A percentile compares a stretch with the other conserved stretches of the same genome.
Conservation (phyloP, 2,888 invertebrate species). For the Crepidodera aurea region DNA sequence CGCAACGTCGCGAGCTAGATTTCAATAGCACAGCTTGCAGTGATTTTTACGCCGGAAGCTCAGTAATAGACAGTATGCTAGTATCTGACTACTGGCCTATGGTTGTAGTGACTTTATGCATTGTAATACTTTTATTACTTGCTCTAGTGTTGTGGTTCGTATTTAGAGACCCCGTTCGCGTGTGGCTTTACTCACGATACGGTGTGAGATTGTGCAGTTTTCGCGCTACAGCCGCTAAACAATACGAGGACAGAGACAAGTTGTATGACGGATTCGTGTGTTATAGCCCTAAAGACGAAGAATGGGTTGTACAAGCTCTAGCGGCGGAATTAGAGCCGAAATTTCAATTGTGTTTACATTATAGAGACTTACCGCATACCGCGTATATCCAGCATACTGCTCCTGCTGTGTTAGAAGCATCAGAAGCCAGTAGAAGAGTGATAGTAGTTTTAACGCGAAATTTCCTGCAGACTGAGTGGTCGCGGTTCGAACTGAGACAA, state of each 20-base stretch:
- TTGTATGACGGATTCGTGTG: slow-evolving; percentile 92
- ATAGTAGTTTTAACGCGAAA: slow-evolving; percentile 87
- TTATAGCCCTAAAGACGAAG: slow-evolving; percentile 91
- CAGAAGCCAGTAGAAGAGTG: slow-evolving; percentile 86
- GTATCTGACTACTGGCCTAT: slow-evolving; percentile 86
- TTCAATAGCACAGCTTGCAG: slow-evolving; percentile 87
- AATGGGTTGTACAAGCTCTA: slow-evolving; percentile 85
- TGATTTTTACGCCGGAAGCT: slow-evolving; percentile 85
- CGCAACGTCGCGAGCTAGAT: slow-evolving; percentile 81
- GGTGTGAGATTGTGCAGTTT: slow-evolving; percentile 82
- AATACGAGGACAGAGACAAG: slow-evolving; percentile 82
- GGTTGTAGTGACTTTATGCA: slow-evolving; percentile 80
- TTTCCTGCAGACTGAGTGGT: slow-evolving; percentile 94
- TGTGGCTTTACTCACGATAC: slow-evolving; percentile 88
- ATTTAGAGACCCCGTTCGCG: slow-evolving; percentile 84
- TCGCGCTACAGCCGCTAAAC: slow-evolving; percentile 69
- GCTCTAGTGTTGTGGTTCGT: slow-evolving; percentile 81
- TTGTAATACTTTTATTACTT: slow-evolving; percentile 79
- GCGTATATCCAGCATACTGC: slow-evolving; percentile 67
- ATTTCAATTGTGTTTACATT: slow-evolving; percentile 87
- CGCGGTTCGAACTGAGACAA: slow-evolving; percentile 87
- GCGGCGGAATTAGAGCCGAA: slow-evolving; percentile 87
- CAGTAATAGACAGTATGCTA: slow-evolving; percentile 83
- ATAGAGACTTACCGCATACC: slow-evolving; percentile 83
- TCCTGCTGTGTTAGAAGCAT: slow-evolving; percentile 84